A percentile compares a stretch with the other conserved stretches of the same genome.
Evolutionary conservation across 2,888 invertebrate genomes (phyloP).

Genomic region (Melanchra persicariae): DNA sequence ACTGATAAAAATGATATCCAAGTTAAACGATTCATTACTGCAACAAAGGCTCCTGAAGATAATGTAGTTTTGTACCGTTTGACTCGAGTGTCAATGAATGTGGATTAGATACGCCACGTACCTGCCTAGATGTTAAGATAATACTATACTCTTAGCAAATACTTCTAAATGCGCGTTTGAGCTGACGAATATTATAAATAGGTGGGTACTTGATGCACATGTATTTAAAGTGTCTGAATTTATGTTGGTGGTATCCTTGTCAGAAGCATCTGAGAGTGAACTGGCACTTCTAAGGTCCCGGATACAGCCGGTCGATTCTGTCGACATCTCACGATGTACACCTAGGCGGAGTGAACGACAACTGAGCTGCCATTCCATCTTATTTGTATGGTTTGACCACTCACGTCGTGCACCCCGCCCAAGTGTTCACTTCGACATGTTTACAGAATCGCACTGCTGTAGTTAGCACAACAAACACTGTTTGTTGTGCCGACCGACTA

Average conservation of each 20-base stretch:
- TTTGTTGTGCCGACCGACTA: too few relatives aligned
- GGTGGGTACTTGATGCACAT: not conserved
- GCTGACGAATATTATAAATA: not conserved
- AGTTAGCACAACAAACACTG: too few relatives aligned
- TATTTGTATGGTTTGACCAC: too few relatives aligned
- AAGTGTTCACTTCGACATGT: too few relatives aligned
- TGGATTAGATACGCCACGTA: conserved; percentile 33
- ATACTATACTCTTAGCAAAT: conserved; percentile 31
- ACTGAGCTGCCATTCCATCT: too few relatives aligned
- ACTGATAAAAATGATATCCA: conserved; percentile 20
- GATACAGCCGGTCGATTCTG: too few relatives aligned
- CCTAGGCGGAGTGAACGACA: too few relatives aligned
- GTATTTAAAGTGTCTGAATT: too few relatives aligned
- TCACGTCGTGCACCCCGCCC: too few relatives aligned
- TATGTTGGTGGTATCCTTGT: too few relatives aligned
- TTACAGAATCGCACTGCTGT: too few relatives aligned
- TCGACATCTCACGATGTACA: too few relatives aligned
- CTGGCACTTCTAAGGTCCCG: not conserved
- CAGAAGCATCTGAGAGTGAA: not conserved
- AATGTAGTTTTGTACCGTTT: conserved; percentile 10
- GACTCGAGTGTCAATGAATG: conserved; percentile 13
- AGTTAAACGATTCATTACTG: conserved; percentile 24
- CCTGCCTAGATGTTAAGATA: conserved; percentile 25
- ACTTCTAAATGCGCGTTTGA: not conserved
- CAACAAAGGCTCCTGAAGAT: not conserved